Percentiles rank a stretch among this genome's conserved stretches.
Evolutionary conservation across 2,113 vertebrate genomes (phyloP).

Genomic region (Nothoprocta perdicaria): DNA sequence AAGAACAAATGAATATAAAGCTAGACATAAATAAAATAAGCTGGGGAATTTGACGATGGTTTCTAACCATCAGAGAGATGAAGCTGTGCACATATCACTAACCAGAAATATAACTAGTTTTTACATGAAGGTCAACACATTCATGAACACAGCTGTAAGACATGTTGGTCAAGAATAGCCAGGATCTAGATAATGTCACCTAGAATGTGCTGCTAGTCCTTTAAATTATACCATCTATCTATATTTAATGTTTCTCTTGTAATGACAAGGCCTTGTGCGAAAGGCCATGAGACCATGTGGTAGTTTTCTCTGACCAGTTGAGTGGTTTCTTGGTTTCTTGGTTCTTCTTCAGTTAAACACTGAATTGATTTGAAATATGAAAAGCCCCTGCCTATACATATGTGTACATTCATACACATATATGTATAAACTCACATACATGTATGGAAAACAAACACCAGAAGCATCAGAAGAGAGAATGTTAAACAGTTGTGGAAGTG

Average conservation of each 20-base stretch:
- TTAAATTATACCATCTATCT: background rate
- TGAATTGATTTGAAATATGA: background rate
- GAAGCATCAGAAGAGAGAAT: background rate
- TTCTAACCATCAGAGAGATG: background rate
- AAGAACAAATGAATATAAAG: conserved; percentile 9
- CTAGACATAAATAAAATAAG: background rate
- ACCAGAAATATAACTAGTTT: background rate
- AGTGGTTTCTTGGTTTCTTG: background rate
- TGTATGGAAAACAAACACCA: background rate
- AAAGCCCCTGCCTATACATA: background rate
- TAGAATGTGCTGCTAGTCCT: background rate
- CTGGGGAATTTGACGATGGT: background rate
- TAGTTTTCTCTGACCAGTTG: background rate
- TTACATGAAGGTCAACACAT: background rate
- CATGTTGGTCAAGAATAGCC: background rate
- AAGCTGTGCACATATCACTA: background rate
- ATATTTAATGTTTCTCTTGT: background rate
- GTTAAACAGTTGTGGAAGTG: background rate
- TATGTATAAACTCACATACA: too few relatives aligned
- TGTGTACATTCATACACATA: background rate
- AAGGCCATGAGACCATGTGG: background rate
- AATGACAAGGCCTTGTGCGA: background rate
- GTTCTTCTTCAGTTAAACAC: background rate
- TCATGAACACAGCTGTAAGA: background rate
- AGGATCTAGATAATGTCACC: background rate